Evolutionary conservation across 1,140 invertebrate genomes (phyloP).

Genomic region (Drosophila serrata): DNA sequence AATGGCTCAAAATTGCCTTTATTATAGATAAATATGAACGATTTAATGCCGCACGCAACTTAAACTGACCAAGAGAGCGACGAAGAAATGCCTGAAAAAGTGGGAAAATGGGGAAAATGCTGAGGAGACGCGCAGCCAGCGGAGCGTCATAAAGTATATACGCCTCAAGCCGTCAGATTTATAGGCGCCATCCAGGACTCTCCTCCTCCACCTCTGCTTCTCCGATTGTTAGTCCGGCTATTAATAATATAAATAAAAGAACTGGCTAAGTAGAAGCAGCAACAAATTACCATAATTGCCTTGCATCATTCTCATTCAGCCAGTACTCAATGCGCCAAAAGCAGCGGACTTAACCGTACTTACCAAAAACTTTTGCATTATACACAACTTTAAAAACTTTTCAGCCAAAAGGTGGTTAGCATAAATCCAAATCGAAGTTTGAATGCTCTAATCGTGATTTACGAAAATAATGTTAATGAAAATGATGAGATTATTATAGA

Average conservation of each 20-base stretch:
- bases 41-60: conserved; percentile 76
- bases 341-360: conserved; percentile 11
- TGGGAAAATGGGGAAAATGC: conserved; percentile 3
- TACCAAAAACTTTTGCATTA: conserved; percentile 22
- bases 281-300: conserved; percentile 77
- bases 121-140: conserved; percentile 33
- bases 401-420: not conserved
- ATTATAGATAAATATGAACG: conserved; percentile 81
- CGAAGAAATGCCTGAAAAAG: conserved; percentile 6
- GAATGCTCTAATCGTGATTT: conserved; percentile 3
- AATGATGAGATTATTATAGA: not conserved
- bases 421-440: not conserved
- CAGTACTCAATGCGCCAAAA: conserved; percentile 10
- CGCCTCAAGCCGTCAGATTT: conserved; percentile 70
- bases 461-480: not conserved
- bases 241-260: conserved; percentile 62
- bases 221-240: conserved; percentile 22
- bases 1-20: conserved; percentile 76
- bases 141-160: conserved; percentile 70
- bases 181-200: conserved; percentile 49
- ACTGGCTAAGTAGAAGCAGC: conserved; percentile 36
- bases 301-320: conserved; percentile 30
- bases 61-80: conserved; percentile 43
- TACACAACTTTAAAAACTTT: conserved; percentile 13
- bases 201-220: not conserved